A percentile compares a stretch with the other conserved stretches of the same genome.
Evolutionary conservation across 2,888 invertebrate species (phyloP).

Genomic region (Dinocampus coccinellae): DNA sequence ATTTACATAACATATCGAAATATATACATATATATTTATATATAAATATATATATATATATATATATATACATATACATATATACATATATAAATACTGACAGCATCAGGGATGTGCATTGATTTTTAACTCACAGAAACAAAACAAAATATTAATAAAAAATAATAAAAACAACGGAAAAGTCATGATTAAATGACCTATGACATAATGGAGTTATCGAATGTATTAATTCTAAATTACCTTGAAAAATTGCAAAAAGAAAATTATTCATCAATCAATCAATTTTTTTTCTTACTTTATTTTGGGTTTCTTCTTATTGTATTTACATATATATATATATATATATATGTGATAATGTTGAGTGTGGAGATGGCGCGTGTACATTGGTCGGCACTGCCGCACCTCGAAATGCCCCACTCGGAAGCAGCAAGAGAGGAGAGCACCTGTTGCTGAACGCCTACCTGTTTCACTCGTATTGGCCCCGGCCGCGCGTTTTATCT

Average conservation of each 20-base stretch:
- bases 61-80: not conserved
- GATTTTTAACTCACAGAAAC: not conserved
- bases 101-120: not conserved
- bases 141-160: not conserved
- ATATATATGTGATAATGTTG: not conserved
- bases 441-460: conserved; percentile 49
- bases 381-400: conserved; percentile 18
- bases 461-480: conserved; percentile 59
- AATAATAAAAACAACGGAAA: not conserved
- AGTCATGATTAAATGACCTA: not conserved
- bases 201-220: not conserved
- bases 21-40: not conserved
- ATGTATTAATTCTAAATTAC: not conserved
- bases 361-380: not conserved
- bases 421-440: conserved; percentile 29
- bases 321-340: not conserved
- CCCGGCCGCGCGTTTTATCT: conserved; percentile 39
- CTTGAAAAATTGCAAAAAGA: too few relatives aligned
- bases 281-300: not conserved
- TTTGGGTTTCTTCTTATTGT: not conserved
- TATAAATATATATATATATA: not conserved
- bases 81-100: not conserved
- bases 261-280: too few relatives aligned
- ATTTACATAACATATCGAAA: not conserved
- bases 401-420: conserved; percentile 27